phyloP scores from a whole-genome alignment of 1,140 invertebrate genomes.

The Subanguina moxae region DNA sequence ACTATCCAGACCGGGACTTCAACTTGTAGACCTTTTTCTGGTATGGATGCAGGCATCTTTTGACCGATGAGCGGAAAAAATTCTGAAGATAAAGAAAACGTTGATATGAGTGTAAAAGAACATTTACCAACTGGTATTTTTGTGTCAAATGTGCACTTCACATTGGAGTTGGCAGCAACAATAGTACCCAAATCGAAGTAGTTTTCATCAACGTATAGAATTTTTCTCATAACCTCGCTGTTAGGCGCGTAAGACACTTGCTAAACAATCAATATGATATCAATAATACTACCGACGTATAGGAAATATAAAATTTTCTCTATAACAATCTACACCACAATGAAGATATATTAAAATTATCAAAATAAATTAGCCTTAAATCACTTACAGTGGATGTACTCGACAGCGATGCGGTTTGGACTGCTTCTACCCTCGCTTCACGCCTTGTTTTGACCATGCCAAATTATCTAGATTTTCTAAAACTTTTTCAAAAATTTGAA shows the following conservation, averaged over 20 bases:
- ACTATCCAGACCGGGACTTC: conserved; percentile 1
- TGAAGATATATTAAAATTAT: too few species aligned
- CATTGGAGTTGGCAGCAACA: not conserved
- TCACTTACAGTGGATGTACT: too few species aligned
- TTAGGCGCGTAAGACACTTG: too few species aligned
- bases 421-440: too few species aligned
- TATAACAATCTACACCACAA: too few species aligned
- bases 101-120: too few species aligned
- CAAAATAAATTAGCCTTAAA: too few species aligned
- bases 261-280: too few species aligned
- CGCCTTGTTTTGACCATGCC: too few species aligned
- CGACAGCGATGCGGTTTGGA: too few species aligned
- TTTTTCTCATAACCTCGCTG: not conserved
- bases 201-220: not conserved
- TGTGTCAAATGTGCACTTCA: not conserved
- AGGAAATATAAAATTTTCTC: too few species aligned
- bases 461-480: not conserved
- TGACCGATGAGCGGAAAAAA: not conserved
- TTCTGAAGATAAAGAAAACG: not conserved
- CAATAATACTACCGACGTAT: too few species aligned
- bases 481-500: not conserved
- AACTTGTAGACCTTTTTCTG: not conserved
- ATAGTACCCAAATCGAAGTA: not conserved
- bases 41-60: not conserved
- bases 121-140: not conserved